These are phyloP conservation scores for Leptobrachium leishanense DNA, from an alignment of 2,113 vertebrate genomes.

Conservation along the genomic window DNA sequence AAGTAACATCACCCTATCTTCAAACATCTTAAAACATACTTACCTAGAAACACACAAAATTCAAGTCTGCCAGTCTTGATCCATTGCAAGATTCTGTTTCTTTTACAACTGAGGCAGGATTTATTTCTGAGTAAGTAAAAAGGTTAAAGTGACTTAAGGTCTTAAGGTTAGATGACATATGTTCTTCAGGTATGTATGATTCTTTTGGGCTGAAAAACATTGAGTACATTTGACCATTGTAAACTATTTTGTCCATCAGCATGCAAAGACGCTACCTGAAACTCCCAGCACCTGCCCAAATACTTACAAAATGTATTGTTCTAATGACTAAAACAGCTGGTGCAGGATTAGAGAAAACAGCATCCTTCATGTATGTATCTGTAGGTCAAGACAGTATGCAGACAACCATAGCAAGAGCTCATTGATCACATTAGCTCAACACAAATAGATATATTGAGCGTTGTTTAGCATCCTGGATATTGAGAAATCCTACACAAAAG, in stretches of 20 bases:
- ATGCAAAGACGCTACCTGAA: slow-evolving; percentile 69
- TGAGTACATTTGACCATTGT: slow-evolving; percentile 25
- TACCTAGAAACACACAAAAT: slow-evolving; percentile 30
- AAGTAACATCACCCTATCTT: neutral
- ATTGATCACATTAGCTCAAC: slow-evolving; percentile 50
- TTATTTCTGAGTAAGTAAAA: slow-evolving; percentile 60
- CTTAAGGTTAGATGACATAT: slow-evolving; percentile 72
- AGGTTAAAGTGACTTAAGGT: slow-evolving; percentile 57
- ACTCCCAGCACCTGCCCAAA: slow-evolving; percentile 62
- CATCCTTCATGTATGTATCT: slow-evolving; percentile 65
- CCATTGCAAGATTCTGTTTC: slow-evolving; percentile 59
- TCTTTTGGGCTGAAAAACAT: slow-evolving; percentile 53
- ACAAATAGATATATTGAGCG: slow-evolving; percentile 10
- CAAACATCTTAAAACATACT: slow-evolving; percentile 16
- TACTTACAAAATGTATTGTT: slow-evolving; percentile 61
- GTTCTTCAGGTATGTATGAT: slow-evolving; percentile 59
- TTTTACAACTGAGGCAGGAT: slow-evolving; percentile 66
- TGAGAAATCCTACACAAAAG: neutral
- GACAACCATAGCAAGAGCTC: slow-evolving; percentile 68
- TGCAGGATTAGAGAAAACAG: slow-evolving; percentile 67
- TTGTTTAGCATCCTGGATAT: neutral
- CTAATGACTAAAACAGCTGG: slow-evolving; percentile 76
- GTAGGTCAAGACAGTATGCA: slow-evolving; percentile 58
- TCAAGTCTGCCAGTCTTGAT: slow-evolving; percentile 15
- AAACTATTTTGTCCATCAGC: slow-evolving; percentile 32